Percentiles rank a stretch among this genome's conserved stretches.
Conservation (phyloP, 2,113 vertebrate genomes). For the Suricata suricatta region DNA sequence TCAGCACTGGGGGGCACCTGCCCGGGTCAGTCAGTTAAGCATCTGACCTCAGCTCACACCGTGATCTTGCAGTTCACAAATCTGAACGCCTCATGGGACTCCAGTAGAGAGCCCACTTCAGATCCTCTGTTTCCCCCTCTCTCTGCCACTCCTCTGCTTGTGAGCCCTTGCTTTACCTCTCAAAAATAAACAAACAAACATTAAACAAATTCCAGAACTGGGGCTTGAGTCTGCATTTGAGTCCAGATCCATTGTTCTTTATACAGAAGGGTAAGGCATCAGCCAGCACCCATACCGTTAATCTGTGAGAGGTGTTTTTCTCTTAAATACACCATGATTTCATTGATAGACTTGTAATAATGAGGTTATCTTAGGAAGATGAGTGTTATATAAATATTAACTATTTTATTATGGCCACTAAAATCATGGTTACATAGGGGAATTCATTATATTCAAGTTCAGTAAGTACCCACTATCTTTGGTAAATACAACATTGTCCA, state of each 20-base stretch:
- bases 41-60: no score
- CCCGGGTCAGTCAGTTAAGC: no score
- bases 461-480: not conserved
- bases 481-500: constrained; percentile 13
- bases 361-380: not conserved
- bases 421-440: not conserved
- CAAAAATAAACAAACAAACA: no score
- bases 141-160: no score
- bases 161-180: no score
- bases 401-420: not conserved
- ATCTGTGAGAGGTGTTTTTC: not conserved
- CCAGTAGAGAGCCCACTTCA: no score
- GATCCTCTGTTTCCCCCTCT: no score
- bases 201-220: not conserved
- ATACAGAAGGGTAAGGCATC: not conserved
- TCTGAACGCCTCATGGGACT: no score
- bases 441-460: constrained; percentile 5
- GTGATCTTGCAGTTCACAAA: no score
- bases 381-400: constrained; percentile 9
- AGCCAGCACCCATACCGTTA: not conserved
- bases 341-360: constrained; percentile 22
- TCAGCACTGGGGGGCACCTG: not conserved
- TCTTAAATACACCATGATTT: not conserved
- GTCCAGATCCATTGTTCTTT: not conserved
- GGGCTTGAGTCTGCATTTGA: not conserved